These are phyloP conservation scores for Caenorhabditis sp. DNA, from an alignment of 2,888 invertebrate species.

Conservation along the genomic window DNA sequence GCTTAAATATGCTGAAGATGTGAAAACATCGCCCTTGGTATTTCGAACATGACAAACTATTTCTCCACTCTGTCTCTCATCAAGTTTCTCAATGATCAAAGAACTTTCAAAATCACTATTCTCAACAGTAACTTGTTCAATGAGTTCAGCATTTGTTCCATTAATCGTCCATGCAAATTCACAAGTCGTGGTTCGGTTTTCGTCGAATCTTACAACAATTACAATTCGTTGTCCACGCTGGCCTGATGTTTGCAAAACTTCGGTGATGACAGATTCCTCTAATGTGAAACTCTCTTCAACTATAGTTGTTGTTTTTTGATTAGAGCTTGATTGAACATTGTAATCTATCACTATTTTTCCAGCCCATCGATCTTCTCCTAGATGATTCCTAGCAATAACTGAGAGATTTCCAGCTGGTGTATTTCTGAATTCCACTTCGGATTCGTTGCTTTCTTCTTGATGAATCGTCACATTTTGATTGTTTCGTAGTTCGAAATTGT, in stretches of 20 bases:
- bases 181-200: conserved; percentile 54
- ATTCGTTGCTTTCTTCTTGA: conserved; percentile 40
- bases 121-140: conserved; percentile 47
- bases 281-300: conserved; percentile 25
- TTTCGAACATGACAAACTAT: conserved; percentile 58
- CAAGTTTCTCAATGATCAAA: conserved; percentile 47
- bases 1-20: conserved; percentile 46
- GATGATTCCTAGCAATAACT: conserved; percentile 58
- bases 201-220: conserved; percentile 50
- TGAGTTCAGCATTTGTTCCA: conserved; percentile 39
- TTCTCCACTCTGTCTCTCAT: conserved; percentile 45
- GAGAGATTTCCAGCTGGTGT: conserved; percentile 57
- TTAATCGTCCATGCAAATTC: conserved; percentile 62
- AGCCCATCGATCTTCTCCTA: conserved; percentile 56
- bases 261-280: conserved; percentile 44
- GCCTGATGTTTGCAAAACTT: conserved; percentile 48
- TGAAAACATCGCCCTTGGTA: conserved; percentile 51
- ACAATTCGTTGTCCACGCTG: conserved; percentile 44
- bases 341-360: conserved; percentile 63
- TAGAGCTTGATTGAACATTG: conserved; percentile 13
- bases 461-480: conserved; percentile 45
- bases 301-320: conserved; percentile 10
- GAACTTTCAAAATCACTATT: conserved; percentile 52
- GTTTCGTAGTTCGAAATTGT: conserved; percentile 63
- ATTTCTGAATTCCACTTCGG: conserved; percentile 49